A percentile compares a stretch with the other conserved stretches of the same genome.
These are phyloP conservation scores for Quiscalus mexicanus DNA, from an alignment of 2,113 vertebrate species.

Conservation along the genomic window DNA sequence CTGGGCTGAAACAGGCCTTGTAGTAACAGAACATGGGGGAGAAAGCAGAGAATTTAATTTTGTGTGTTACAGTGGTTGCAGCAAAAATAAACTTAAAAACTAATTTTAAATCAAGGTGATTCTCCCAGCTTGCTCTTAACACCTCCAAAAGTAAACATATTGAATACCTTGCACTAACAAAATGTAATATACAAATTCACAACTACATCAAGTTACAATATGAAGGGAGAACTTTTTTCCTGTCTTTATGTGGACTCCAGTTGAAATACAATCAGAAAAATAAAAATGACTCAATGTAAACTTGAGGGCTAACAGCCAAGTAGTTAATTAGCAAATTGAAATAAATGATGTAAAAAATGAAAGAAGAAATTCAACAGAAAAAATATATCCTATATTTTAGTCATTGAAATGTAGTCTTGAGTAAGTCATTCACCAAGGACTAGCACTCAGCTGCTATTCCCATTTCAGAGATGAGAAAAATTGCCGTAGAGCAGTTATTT, in stretches of 20 bases:
- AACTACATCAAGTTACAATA: neutral
- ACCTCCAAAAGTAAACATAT: neutral
- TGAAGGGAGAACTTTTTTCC: neutral
- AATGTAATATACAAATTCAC: neutral
- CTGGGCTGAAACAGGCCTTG: neutral
- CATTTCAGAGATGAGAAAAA: constrained; percentile 14
- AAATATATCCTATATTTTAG: neutral
- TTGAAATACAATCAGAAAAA: constrained; percentile 7
- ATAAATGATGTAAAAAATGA: constrained; percentile 1
- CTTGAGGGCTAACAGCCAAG: neutral
- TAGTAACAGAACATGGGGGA: neutral
- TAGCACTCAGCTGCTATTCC: neutral
- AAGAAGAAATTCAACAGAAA: neutral
- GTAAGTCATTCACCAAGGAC: neutral
- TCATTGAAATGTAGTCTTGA: neutral
- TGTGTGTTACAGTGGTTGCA: neutral
- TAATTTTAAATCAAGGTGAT: neutral
- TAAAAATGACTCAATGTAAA: neutral
- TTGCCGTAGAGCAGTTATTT: neutral
- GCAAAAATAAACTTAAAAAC: neutral
- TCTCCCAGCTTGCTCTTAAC: neutral
- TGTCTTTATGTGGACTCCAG: neutral
- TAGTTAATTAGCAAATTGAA: constrained; percentile 3
- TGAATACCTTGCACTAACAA: neutral
- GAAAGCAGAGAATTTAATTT: neutral